Evolutionary conservation across 2,113 vertebrate species (phyloP), one percentile per base, ranked within the genome.

Genomic region (Pituophis catenifer): DNA sequence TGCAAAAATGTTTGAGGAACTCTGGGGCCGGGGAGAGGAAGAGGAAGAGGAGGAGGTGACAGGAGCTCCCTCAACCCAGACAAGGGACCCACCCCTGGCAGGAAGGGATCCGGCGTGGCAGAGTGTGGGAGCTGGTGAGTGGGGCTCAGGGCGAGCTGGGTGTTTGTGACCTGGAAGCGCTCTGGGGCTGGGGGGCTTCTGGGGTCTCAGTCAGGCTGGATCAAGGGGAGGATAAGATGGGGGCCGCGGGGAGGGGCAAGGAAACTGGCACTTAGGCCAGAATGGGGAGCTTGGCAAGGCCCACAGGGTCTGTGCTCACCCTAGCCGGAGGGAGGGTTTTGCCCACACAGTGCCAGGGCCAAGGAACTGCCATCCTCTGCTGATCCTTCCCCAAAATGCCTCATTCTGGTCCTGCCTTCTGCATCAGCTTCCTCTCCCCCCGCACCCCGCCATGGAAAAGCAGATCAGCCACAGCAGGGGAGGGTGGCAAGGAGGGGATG

Each of bases 51-150:
- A 23, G 57, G 57, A 58, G 19, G 9, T 26, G 24, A 75, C 12
- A n/a, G 53, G 5, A 1, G 0, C 12, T 4, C 1, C 0, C 7
- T 3, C 21, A 2, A 10, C 15, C 5, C 75, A 17, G 21, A 0
- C 15, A 44, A 2, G n/a, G 33, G 21, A 7, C 2, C 17, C 15
- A 5, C n/a, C 3, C 2, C 65, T 7, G 13, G 65, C 65, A 33
- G n/a, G 65, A 75, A 75, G n/a, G 65, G 65, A 33, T 15, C 65
- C 15, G n/a, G n/a, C 2, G 13, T 7, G n/a, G 65, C 65, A 26
- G 85, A 8, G 12, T 6, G 2, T 0, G 75, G 75, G 33, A 23
- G 44, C 17, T 0, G 38, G 90, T 91, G 90, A 91, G 90, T 19
- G 75, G 38, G 33, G 21, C 9, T 7, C 11, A 1, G 19, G 90